These are phyloP conservation scores for Meles meles DNA, from an alignment of 2,113 vertebrate species.

Conservation along the genomic window DNA sequence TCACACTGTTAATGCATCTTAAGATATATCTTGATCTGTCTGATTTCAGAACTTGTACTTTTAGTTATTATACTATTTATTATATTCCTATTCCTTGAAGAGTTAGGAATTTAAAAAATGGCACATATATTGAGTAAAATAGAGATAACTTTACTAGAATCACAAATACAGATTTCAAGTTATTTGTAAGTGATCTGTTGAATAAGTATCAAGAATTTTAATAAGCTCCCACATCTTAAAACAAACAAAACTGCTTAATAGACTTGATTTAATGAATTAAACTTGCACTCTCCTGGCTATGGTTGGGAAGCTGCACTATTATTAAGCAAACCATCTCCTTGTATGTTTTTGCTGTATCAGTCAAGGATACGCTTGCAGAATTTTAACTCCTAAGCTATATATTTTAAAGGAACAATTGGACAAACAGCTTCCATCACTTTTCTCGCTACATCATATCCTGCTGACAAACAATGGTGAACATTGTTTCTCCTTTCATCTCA, in stretches of 20 bases:
- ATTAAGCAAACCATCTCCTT: not conserved
- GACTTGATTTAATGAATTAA: slow-evolving; percentile 13
- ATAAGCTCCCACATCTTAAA: not conserved
- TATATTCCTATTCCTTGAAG: not conserved
- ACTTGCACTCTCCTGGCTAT: not conserved
- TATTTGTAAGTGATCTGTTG: not conserved
- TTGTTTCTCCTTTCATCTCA: slow-evolving; percentile 11
- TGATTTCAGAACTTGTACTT: not conserved
- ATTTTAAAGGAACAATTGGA: not conserved
- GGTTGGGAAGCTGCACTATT: not conserved
- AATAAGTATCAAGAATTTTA: slow-evolving; percentile 13
- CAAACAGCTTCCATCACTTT: not conserved
- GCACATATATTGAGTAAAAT: not conserved
- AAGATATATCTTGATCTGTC: not conserved
- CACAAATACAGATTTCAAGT: slow-evolving; percentile 8
- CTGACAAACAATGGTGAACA: not conserved
- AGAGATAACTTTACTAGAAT: slow-evolving; percentile 4
- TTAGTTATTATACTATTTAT: not conserved
- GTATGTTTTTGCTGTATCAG: not conserved
- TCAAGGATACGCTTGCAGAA: not conserved
- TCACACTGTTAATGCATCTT: not conserved
- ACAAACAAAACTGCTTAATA: not conserved
- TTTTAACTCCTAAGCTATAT: not conserved
- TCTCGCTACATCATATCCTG: not conserved
- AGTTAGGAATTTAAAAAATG: not conserved